Conservation (phyloP, 1,140 invertebrate genomes). For the Oncopeltus fasciatus region DNA sequence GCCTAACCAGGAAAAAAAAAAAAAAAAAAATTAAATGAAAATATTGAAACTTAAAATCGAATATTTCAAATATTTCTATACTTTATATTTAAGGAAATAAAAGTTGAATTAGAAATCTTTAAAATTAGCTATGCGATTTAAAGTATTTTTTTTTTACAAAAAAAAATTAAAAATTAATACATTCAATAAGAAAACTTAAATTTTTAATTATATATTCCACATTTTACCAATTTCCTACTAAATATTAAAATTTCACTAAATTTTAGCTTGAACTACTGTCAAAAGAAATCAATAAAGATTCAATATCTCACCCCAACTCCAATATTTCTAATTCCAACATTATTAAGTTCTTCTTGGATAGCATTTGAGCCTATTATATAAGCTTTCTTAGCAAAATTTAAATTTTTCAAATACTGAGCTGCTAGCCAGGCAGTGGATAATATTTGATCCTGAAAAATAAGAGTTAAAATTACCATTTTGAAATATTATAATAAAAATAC, state of each 20-base stretch:
- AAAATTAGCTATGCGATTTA: too few relatives aligned
- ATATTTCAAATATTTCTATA: too few relatives aligned
- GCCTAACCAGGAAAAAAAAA: too few relatives aligned
- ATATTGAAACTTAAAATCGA: too few relatives aligned
- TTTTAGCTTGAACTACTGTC: neutral
- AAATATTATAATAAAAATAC: too few relatives aligned
- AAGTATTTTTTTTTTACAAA: too few relatives aligned
- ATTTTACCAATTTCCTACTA: neutral
- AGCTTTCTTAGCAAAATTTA: constrained; percentile 63
- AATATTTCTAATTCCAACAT: constrained; percentile 54
- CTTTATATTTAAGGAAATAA: too few relatives aligned
- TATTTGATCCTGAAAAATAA: constrained; percentile 48
- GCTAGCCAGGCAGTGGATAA: constrained; percentile 70
- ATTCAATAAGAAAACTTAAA: too few relatives aligned
- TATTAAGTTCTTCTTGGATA: constrained; percentile 65
- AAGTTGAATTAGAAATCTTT: too few relatives aligned
- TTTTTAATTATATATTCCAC: too few relatives aligned
- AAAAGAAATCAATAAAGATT: neutral
- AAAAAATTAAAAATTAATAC: too few relatives aligned
- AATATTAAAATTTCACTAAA: neutral
- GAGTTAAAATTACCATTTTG: neutral
- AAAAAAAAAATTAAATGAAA: too few relatives aligned
- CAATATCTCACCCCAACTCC: constrained; percentile 49
- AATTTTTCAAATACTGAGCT: constrained; percentile 55
- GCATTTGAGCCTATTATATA: constrained; percentile 69